phyloP scores from a whole-genome alignment of 2,797 vertebrate genomes.

The Hozukius guyotensis region DNA sequence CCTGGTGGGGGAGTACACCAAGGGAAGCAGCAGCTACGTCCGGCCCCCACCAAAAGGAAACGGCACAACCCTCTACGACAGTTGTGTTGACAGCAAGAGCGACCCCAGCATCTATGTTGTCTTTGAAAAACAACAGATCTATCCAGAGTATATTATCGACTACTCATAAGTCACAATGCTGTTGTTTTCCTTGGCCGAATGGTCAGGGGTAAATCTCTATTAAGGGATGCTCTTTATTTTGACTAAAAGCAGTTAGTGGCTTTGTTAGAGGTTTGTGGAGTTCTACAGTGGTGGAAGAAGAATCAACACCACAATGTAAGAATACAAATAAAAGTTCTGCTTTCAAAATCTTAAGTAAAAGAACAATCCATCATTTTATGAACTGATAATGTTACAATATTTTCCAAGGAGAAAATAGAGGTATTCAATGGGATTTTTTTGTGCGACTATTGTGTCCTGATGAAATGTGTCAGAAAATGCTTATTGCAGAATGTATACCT shows the following conservation, averaged over 20 bases:
- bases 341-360: not conserved
- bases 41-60: slow-evolving; percentile 70
- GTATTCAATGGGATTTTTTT: not conserved
- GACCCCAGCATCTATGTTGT: slow-evolving; percentile 91
- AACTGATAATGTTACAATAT: not conserved
- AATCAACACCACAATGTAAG: not conserved
- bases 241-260: not conserved
- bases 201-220: not conserved
- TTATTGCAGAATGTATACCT: not conserved
- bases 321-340: not conserved
- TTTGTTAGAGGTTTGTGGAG: not conserved
- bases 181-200: not conserved
- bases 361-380: not conserved
- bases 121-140: slow-evolving; percentile 94
- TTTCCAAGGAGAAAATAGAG: not conserved
- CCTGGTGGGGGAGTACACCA: slow-evolving; percentile 88
- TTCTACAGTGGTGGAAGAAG: not conserved
- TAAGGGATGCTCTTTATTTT: not conserved
- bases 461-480: not conserved
- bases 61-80: slow-evolving; percentile 83
- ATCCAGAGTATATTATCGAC: slow-evolving; percentile 91
- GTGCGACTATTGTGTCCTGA: not conserved
- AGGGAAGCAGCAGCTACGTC: slow-evolving; percentile 74
- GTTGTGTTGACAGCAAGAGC: slow-evolving; percentile 85
- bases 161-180: slow-evolving; percentile 71